Base-by-base conservation (phyloP, 2,888 invertebrate genomes). In the Hyposoter dolosus region DNA sequence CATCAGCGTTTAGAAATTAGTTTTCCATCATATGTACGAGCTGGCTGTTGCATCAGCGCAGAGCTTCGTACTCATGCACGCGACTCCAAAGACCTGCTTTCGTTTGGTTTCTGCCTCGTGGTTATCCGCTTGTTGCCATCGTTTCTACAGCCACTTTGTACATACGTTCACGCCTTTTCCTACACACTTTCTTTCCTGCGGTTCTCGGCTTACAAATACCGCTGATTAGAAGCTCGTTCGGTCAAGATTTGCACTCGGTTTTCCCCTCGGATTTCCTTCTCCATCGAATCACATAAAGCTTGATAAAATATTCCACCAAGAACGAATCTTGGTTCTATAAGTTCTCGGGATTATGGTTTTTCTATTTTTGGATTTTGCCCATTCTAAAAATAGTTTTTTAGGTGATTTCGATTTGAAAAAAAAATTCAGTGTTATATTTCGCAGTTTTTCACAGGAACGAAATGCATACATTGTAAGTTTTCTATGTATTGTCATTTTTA, bases 1-100 rank as follows among this genome's bases (percentile, higher is more conserved):
- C 32, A 71, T n/a, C 10, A n/a, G 32, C 32, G 28, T 10, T 12
- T 17, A 47, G 50, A 12, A 32, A 23, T 45, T 47, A 47, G 50
- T 47, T 50, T 71, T 71, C 28, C 9, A 32, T 47, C 32, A 71
- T 23, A 68, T 66, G 40, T 28, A 69, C 45, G 23, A 28, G 19
- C 15, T 45, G 45, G 23, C 68, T 69, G 32, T 71, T 50, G 32
- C 47, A 32, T 17, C n/a, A 47, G 10, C 19, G 12, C 15, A n/a
- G 35, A 28, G n/a, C 17, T 32, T 71, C 50, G n/a, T 1, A 28
- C 56, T 12, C 23, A 28, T 50, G 45, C 69, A 23, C 7, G 17
- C 17, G 40, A 69, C 45, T 28, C 45, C 43, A 45, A 47, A 45
- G 7, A 47, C 19, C 23, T 47, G 2, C 28, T 60, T 9, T 15